Percentiles rank a stretch among this genome's conserved stretches.
Evolutionary conservation across 2,888 invertebrate genomes (phyloP).

Genomic region (Ectemnius cavifrons): DNA sequence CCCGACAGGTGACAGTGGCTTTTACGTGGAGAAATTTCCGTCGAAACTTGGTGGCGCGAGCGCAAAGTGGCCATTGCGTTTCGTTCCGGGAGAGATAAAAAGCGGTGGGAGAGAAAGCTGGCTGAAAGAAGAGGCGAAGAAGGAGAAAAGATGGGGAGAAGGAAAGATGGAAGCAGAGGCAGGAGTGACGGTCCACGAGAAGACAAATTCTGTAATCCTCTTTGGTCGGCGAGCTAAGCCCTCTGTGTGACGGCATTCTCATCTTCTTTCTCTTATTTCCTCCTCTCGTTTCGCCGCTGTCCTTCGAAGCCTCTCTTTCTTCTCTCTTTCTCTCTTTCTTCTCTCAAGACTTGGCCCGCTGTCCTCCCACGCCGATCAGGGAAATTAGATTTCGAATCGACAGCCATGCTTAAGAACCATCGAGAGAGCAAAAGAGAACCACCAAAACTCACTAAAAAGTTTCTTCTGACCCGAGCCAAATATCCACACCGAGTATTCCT

Average conservation of each 20-base stretch:
- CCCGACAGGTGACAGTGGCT: constrained; percentile 63
- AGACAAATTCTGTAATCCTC: constrained; percentile 77
- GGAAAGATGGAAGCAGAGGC: constrained; percentile 19
- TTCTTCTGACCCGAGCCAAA: no score
- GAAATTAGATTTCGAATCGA: constrained; percentile 71
- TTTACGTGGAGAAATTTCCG: constrained; percentile 64
- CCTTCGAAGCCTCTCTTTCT: constrained; percentile 46
- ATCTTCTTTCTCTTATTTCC: constrained; percentile 65
- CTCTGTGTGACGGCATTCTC: constrained; percentile 73
- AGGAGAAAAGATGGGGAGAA: neutral
- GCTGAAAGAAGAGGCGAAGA: constrained; percentile 20
- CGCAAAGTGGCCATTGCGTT: constrained; percentile 79
- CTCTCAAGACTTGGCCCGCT: constrained; percentile 28
- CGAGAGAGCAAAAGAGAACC: constrained; percentile 44
- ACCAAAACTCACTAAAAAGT: constrained; percentile 18
- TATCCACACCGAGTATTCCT: no score
- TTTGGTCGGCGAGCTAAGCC: constrained; percentile 76
- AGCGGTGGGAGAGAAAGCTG: constrained; percentile 48
- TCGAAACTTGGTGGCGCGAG: constrained; percentile 61
- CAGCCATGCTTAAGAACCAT: constrained; percentile 62
- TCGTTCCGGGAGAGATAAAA: constrained; percentile 61
- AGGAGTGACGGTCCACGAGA: constrained; percentile 65
- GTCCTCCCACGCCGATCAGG: constrained; percentile 68
- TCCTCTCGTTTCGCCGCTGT: constrained; percentile 44
- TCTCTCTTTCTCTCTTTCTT: constrained; percentile 50